These are phyloP conservation scores for Saccostrea cuccullata DNA, from an alignment of 1,140 invertebrate genomes.

Conservation along the genomic window DNA sequence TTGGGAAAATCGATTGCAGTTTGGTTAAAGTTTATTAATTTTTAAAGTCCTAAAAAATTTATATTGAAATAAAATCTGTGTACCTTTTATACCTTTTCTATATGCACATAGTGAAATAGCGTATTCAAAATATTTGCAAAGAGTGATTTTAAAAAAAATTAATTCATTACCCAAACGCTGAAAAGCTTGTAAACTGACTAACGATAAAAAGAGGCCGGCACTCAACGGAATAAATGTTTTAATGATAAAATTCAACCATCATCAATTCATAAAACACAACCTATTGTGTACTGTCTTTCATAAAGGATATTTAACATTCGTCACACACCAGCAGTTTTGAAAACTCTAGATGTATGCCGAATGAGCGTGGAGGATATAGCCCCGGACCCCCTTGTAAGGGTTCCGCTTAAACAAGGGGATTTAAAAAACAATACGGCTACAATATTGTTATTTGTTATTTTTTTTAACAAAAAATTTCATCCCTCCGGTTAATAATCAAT, in stretches of 20 bases:
- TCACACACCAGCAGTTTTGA: constrained; percentile 16
- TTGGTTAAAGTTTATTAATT: constrained; percentile 2
- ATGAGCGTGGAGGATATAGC: constrained; percentile 1
- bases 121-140: constrained; percentile 19
- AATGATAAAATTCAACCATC: constrained; percentile 18
- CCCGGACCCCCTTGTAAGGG: not conserved
- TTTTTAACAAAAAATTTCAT: constrained; percentile 11
- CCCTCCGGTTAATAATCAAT: constrained; percentile 5
- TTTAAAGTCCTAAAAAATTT: constrained; percentile 18
- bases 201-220: not conserved
- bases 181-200: not conserved
- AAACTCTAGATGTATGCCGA: constrained; percentile 21
- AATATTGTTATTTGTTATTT: constrained; percentile 19
- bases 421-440: constrained; percentile 17
- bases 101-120: not conserved
- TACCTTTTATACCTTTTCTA: not conserved
- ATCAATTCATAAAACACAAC: constrained; percentile 21
- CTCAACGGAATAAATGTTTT: constrained; percentile 10
- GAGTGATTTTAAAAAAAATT: constrained; percentile 26
- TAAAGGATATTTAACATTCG: constrained; percentile 31
- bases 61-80: constrained; percentile 6
- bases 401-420: constrained; percentile 19
- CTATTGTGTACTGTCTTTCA: not conserved
- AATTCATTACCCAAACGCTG: not conserved
- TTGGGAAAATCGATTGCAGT: not conserved